Percentiles rank a stretch among this genome's conserved stretches.
Evolutionary conservation across 2,888 invertebrate genomes (phyloP).

Genomic region (Cheilosia vernalis): DNA sequence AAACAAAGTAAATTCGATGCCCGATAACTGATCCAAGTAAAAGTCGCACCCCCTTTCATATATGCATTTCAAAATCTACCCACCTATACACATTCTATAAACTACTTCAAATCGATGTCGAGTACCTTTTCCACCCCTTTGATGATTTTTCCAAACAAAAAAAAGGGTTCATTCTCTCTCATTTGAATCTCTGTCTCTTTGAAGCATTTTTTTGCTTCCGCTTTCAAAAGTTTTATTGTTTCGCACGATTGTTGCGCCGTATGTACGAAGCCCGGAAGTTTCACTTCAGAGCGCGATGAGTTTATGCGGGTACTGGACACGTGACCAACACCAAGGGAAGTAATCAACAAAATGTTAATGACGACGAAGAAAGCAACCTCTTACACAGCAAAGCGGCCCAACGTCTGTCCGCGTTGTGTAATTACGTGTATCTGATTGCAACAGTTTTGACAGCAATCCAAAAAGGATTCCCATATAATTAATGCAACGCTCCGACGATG

Average conservation of each 20-base stretch:
- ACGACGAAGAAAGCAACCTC: constrained; percentile 55
- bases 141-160: constrained; percentile 24
- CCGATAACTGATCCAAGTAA: background rate
- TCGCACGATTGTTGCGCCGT: constrained; percentile 75
- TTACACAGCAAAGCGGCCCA: constrained; percentile 1
- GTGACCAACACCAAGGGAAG: constrained; percentile 75
- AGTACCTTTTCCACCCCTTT: constrained; percentile 65
- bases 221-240: constrained; percentile 61
- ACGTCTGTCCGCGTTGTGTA: constrained; percentile 68
- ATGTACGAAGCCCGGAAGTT: constrained; percentile 75
- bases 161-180: constrained; percentile 61
- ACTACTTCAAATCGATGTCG: constrained; percentile 68
- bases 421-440: constrained; percentile 78
- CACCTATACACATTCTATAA: constrained; percentile 35
- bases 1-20: constrained; percentile 13
- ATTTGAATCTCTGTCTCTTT: constrained; percentile 51
- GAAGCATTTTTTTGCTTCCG: constrained; percentile 3
- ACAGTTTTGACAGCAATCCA: constrained; percentile 75
- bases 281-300: constrained; percentile 76
- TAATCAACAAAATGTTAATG: constrained; percentile 75
- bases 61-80: background rate
- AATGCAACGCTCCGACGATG: constrained; percentile 51
- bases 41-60: constrained; percentile 15
- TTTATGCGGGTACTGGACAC: constrained; percentile 77
- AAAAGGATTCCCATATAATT: constrained; percentile 74